A percentile compares a stretch with the other conserved stretches of the same genome.
phyloP scores from a whole-genome alignment of 2,113 vertebrate genomes.

The Sardina pilchardus region DNA sequence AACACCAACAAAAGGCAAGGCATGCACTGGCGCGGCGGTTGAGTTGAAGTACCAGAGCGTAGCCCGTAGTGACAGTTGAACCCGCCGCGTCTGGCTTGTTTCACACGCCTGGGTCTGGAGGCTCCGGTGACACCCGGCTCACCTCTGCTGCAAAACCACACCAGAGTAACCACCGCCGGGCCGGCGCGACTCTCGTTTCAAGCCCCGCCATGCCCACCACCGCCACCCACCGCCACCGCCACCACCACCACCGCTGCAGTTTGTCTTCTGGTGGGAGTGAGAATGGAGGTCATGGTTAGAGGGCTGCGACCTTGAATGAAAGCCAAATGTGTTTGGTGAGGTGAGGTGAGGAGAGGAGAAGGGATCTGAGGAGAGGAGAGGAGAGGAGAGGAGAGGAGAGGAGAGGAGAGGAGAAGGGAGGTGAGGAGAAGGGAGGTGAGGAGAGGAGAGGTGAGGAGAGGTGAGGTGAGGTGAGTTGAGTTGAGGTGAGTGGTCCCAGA shows the following conservation, averaged over 20 bases:
- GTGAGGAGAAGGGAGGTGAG: neutral
- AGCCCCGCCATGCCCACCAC: neutral
- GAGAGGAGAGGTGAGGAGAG: neutral
- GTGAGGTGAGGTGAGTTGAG: neutral
- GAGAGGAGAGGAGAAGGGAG: slow-evolving; percentile 23
- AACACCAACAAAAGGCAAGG: neutral
- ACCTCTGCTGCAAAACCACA: neutral
- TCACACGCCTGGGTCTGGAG: neutral
- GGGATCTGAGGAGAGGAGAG: slow-evolving; percentile 23
- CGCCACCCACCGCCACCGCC: neutral
- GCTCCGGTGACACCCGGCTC: neutral
- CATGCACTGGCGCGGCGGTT: neutral
- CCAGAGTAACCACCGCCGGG: neutral
- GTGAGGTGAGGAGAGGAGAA: slow-evolving; percentile 31
- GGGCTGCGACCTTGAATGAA: slow-evolving; percentile 8
- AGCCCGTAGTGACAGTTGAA: neutral
- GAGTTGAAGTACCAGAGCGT: neutral
- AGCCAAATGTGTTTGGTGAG: slow-evolving; percentile 21
- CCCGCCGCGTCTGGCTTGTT: neutral
- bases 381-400: slow-evolving; percentile 21
- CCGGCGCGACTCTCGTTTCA: neutral
- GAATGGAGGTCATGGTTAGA: neutral
- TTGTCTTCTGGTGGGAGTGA: neutral
- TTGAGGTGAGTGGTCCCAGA: neutral
- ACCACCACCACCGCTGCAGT: neutral